These are phyloP conservation scores for Eristalis tenax DNA, from an alignment of 2,888 invertebrate species.

Conservation along the genomic window DNA sequence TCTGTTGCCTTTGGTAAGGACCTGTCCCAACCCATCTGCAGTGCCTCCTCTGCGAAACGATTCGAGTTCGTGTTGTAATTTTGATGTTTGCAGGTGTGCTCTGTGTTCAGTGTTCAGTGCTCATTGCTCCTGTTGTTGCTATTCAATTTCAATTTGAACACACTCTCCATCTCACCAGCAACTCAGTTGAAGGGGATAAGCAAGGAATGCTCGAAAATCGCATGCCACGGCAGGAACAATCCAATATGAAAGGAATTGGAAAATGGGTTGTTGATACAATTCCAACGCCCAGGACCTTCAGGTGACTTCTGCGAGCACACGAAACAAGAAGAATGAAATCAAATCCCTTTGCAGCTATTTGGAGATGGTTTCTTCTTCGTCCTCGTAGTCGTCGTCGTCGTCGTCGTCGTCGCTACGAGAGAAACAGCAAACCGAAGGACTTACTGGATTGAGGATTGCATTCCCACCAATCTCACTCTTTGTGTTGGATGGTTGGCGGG, in stretches of 20 bases:
- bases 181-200: not conserved
- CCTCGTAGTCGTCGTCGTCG: not conserved
- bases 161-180: not conserved
- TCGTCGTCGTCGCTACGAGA: not conserved
- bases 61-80: constrained; percentile 46
- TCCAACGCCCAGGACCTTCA: not conserved
- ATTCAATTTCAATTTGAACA: constrained; percentile 35
- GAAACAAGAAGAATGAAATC: not conserved
- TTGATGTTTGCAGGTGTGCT: constrained; percentile 36
- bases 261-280: constrained; percentile 27
- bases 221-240: constrained; percentile 17
- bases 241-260: constrained; percentile 23
- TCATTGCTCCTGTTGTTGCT: constrained; percentile 11
- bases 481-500: not conserved
- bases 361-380: constrained; percentile 3
- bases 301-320: constrained; percentile 33
- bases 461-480: constrained; percentile 29
- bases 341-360: constrained; percentile 38
- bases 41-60: not conserved
- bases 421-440: constrained; percentile 35
- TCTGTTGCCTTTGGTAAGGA: constrained; percentile 4
- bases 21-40: not conserved
- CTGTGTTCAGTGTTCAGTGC: not conserved
- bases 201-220: constrained; percentile 20
- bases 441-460: constrained; percentile 46